Base-by-base conservation (phyloP, 2,113 vertebrate genomes). In the Caloenas nicobarica region DNA sequence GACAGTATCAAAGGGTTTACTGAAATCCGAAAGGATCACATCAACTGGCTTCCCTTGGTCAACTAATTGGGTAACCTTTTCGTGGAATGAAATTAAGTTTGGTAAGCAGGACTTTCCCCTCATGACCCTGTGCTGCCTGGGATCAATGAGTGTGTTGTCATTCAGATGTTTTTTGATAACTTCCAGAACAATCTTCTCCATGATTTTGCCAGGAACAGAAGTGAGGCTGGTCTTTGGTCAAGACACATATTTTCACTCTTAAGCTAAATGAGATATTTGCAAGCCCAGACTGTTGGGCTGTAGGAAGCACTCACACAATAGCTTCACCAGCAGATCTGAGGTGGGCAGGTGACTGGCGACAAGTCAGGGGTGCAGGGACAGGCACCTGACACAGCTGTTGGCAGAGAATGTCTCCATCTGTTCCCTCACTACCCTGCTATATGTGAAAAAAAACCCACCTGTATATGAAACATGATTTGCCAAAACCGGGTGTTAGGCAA, bases 251-350 rank as follows among this genome's bases (percentile, higher is more conserved):
- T 0, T 0, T 24, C 0, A 3, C 54, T 53, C 7, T 34, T 8
- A 7, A 2, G 5, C 26, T 34, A n/a, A 24, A 18, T 1, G 10
- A 80, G 34, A 6, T 0, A 1, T 50, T 33, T 44, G 16, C 50
- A 53, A 60, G 23, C 16, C 29, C 25, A 48, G 4, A 4, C 26
- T 22, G n/a, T 6, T 38, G 34, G 26, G 6, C 4, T 19, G 31
- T 21, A 54, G 58, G 38, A 56, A 79, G 16, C 0, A 0, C 28
- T 53, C 31, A 10, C 0, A 0, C 5, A n/a, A 36, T 2, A 15
- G 8, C 25, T 81, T 33, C 66, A 23, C 11, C 36, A n/a, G 46
- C n/a, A 81, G 46, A n/a, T 8, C 7, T 14, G 48, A 40, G 11
- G 34, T 8, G 38, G 76, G 16, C 22, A 61, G 22, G 12, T 2